Evolutionary conservation across 30 jellyfish, hydroid and myxozoan genomes (phyloP).

Genomic region (Cassiopea xamachana): DNA sequence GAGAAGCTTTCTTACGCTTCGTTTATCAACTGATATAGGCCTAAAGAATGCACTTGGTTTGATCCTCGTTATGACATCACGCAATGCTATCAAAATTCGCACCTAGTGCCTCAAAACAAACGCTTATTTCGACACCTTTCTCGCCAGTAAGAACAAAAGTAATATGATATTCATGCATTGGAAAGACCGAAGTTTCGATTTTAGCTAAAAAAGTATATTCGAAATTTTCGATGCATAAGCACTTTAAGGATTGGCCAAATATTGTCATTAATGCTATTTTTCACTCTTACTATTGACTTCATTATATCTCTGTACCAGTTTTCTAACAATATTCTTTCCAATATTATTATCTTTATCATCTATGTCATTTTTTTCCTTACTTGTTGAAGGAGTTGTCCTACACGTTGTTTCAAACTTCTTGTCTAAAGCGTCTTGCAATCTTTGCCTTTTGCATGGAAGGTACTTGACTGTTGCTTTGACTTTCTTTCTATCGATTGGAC

Average conservation of each 20-base stretch:
- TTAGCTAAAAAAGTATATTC: too few relatives aligned
- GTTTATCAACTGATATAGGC: too few relatives aligned
- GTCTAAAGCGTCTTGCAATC: background rate
- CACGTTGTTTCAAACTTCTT: background rate
- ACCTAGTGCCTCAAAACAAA: too few relatives aligned
- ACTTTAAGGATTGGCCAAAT: constrained; percentile 27
- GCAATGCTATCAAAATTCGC: too few relatives aligned
- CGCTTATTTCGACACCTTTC: too few relatives aligned
- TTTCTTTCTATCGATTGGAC: background rate
- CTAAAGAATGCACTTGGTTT: too few relatives aligned
- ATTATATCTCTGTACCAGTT: background rate
- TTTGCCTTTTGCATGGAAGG: background rate
- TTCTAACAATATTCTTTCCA: background rate
- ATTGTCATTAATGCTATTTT: constrained; percentile 38
- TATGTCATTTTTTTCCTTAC: background rate
- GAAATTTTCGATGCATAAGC: too few relatives aligned
- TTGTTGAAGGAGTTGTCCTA: background rate
- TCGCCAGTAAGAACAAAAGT: too few relatives aligned
- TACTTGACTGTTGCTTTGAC: background rate
- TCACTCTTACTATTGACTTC: constrained; percentile 18
- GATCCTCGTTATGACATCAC: too few relatives aligned
- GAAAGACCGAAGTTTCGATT: too few relatives aligned
- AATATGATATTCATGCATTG: too few relatives aligned
- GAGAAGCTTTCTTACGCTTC: too few relatives aligned
- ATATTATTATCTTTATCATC: background rate